Base-by-base conservation (phyloP, 2,113 vertebrate species). In the Leiothrix lutea region DNA sequence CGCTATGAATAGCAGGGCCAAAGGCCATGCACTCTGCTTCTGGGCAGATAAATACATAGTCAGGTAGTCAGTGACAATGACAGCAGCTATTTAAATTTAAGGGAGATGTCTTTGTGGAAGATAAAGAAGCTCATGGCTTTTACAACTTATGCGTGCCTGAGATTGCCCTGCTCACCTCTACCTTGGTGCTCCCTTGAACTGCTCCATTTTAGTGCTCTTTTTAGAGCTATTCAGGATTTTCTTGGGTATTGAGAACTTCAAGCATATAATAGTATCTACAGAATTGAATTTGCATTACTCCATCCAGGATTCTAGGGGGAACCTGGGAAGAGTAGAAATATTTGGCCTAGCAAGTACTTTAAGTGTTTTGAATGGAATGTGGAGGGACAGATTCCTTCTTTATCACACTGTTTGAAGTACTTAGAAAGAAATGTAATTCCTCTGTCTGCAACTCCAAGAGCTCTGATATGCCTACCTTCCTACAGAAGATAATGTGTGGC, bases 51-150 rank as follows among this genome's bases (percentile, higher is more conserved):
- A 96, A 97, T 96, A 96, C 92, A 88, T 77, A 93, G 96, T 96
- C 95, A 97, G 94, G 93, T 94, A 94, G 89, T 96, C 89, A 92
- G 86, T 82, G 91, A 96, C 70, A 82, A 73, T 88, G 96, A 96
- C 96, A 97, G 96, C 95, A 94, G 94, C 92, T 96, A 92, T 94
- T 97, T 95, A 94, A 95, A 95, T 97, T 94, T 95, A 96, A 97
- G 91, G 88, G 88, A 95, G 75, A 79, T 73, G 85, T 89, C 93
- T 96, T 95, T 93, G 83, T 93, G 88, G 72, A 83, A 93, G 80
- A 96, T 97, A 96, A 96, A 97, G 88, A 62, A 87, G 81, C 88
- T 88, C 88, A 87, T 4, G 3, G 60, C 91, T 89, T 93, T 93
- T 89, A 91, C 67, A 91, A 61, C 92, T 94, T 92, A 66, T 93